Conservation (phyloP, 2,113 vertebrate species). For the Tympanuchus pallidicinctus region DNA sequence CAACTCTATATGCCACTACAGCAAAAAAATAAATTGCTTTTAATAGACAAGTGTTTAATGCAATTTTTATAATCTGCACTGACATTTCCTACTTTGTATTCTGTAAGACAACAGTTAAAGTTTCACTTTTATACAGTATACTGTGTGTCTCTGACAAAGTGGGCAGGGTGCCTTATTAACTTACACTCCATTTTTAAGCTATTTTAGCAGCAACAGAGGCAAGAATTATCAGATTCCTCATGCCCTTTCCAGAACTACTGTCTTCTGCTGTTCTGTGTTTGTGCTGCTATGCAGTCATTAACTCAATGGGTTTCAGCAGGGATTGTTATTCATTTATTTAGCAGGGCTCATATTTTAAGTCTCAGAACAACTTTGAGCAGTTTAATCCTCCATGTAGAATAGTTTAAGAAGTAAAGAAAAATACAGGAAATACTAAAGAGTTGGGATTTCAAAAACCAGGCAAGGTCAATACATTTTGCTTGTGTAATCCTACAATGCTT, state of each 20-base stretch:
- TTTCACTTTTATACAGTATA: neutral
- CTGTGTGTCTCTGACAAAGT: neutral
- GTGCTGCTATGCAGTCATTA: neutral
- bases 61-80: constrained; percentile 35
- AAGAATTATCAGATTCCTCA: neutral
- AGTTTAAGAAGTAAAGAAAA: neutral
- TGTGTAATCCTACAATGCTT: neutral
- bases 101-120: constrained; percentile 34
- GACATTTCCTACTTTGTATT: constrained; percentile 38
- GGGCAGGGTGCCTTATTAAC: neutral
- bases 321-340: neutral
- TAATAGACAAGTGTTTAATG: constrained; percentile 48
- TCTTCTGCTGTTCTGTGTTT: neutral
- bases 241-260: neutral
- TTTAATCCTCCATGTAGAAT: neutral
- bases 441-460: neutral
- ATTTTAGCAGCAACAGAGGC: neutral
- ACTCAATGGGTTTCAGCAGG: neutral
- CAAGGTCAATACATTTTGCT: neutral
- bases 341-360: neutral
- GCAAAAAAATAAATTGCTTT: constrained; percentile 23
- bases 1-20: neutral
- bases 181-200: neutral
- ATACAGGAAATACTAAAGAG: neutral
- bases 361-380: neutral